Conservation (phyloP, 2,797 vertebrate genomes). For the Acridotheres tristis region DNA sequence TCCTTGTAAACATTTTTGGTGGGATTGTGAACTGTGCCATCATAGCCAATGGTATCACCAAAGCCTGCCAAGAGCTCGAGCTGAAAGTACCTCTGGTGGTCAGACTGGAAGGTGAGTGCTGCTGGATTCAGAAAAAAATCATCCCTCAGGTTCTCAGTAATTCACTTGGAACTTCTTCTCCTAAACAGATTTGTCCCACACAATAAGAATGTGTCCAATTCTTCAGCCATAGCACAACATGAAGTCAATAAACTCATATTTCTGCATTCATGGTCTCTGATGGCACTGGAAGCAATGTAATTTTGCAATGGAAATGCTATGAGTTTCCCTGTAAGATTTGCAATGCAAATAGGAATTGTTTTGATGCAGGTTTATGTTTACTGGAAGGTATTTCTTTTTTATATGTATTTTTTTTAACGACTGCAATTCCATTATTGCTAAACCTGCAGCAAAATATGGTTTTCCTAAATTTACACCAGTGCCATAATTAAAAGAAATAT, state of each 20-base stretch:
- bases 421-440: background rate
- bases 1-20: slow-evolving; percentile 97
- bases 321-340: slow-evolving; percentile 12
- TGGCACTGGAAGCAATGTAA: background rate
- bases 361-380: background rate
- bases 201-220: background rate
- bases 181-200: background rate
- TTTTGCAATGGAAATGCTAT: background rate
- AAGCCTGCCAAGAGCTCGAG: slow-evolving; percentile 92
- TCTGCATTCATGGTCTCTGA: background rate
- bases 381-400: background rate
- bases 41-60: slow-evolving; percentile 97
- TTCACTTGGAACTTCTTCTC: background rate
- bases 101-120: slow-evolving; percentile 90
- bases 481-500: slow-evolving; percentile 14
- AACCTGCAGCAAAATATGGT: background rate
- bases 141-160: background rate
- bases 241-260: background rate
- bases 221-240: background rate
- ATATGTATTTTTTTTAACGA: background rate
- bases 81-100: slow-evolving; percentile 96
- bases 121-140: background rate
- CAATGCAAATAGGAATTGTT: slow-evolving; percentile 40
- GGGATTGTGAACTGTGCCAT: slow-evolving; percentile 98
- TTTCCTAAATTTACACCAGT: background rate